Evolutionary conservation across 2,113 vertebrate genomes (phyloP), one percentile per base, ranked within the genome.

Genomic region (Sinocyclocheilus anshuiensis): DNA sequence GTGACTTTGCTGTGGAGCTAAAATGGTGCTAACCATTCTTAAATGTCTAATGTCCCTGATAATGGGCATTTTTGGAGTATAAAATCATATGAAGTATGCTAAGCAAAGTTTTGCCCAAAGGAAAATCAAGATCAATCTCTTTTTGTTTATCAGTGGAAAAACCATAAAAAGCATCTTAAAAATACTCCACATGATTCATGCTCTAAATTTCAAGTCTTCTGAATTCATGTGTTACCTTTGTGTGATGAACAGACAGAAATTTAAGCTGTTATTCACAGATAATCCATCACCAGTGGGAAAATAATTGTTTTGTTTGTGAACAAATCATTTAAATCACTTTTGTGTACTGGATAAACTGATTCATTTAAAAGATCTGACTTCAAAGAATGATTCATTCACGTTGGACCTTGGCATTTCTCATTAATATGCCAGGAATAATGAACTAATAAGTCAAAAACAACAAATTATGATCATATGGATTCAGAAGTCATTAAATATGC

Each of bases 1-100:
- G 72, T n/a, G n/a, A 75, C 45, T 88, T 84, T 74, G 36, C 18
- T 81, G 53, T 69, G 61, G 78, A 84, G 39, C 69, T 80, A 48
- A 77, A 45, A 53, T 53, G 42, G 26, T 16, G 22, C 69, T 67
- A 55, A 39, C 63, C 33, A 33, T 81, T 72, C 24, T 65, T 42
- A 59, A 59, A 61, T n/a, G 8, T 61, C 7, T 4, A 61, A 61
- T 61, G 57, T 22, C 22, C 7, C 22, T 61, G 57, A n/a, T 61
- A 69, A 86, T 83, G 71, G 72, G 36, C 55, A 42, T 20, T 84
- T 84, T 45, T 57, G 71, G 3, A 6, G 33, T 63, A 83, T 81
- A 57, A 80, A 18, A 53, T 55, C 18, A 33, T 75, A 59, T 36
- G 24, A 48, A 45, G 57, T 61, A 71, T 61, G 50, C n/a, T 86